These are phyloP conservation scores for Spialia ferax DNA, from an alignment of 2,888 invertebrate genomes.

Conservation along the genomic window DNA sequence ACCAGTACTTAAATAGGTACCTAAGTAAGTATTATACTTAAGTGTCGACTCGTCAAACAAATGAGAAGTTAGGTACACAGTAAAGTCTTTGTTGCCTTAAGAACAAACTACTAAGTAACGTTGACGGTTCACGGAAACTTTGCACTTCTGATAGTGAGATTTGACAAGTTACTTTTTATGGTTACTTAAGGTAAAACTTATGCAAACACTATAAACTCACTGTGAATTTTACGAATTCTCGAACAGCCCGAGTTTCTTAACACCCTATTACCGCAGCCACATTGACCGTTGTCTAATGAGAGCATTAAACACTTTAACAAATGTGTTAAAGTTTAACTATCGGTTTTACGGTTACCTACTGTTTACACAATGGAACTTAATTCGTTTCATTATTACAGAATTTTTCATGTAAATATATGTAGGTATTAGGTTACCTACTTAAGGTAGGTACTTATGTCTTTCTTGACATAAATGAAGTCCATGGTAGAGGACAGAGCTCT, in stretches of 20 bases:
- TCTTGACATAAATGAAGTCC: too few relatives aligned
- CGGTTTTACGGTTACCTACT: constrained; percentile 33
- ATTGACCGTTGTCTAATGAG: constrained; percentile 18
- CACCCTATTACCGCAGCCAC: constrained; percentile 26
- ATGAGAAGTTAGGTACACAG: not conserved
- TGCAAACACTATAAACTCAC: constrained; percentile 36
- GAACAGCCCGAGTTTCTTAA: constrained; percentile 32
- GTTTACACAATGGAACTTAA: constrained; percentile 14
- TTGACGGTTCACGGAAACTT: constrained; percentile 37
- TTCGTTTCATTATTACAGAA: not conserved
- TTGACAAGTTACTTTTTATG: constrained; percentile 33
- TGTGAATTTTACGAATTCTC: constrained; percentile 39
- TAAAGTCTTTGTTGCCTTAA: constrained; percentile 11
- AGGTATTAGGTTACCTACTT: too few relatives aligned
- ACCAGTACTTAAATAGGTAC: too few relatives aligned
- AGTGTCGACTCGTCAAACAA: not conserved
- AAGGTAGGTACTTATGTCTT: too few relatives aligned
- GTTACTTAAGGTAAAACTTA: constrained; percentile 26
- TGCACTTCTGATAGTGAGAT: constrained; percentile 36
- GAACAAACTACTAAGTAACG: constrained; percentile 32
- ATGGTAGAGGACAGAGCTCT: too few relatives aligned
- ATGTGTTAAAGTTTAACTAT: constrained; percentile 33
- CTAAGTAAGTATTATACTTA: too few relatives aligned
- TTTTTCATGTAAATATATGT: not conserved
- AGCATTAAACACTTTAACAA: constrained; percentile 35